Evolutionary conservation across 1,140 invertebrate genomes (phyloP), one percentile per base, ranked within the genome.

Genomic region (Globodera rostochiensis): DNA sequence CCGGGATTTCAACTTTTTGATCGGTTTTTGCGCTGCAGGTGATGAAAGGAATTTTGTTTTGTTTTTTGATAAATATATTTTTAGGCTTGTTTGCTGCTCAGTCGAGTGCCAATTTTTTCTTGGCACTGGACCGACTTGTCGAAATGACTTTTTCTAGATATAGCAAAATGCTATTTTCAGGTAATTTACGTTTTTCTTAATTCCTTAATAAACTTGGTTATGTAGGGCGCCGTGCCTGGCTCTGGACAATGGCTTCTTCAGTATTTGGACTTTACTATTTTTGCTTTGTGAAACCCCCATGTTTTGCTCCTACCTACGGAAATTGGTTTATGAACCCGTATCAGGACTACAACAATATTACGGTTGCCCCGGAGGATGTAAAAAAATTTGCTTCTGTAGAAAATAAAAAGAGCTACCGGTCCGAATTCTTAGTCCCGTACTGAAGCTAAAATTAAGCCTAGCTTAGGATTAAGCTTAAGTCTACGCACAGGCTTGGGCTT

Each of bases 241-340:
- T 75, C 47, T 75, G 45, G 25, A 75, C 64, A 47, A 60, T 50
- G 36, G 53, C 47, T 19, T 75, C 74, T 46, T 57, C 64, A 13
- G 13, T 49, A 15, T 75, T 53, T 45, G 53, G 50, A 13, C 3
- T 75, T 75, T 75, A 75, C 64, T 75, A 75, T 75, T 75, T 75
- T 21, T 53, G 53, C 36, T 50, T 25, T 45, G 74, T 75, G 45
- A 75, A 75, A 36, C 74, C 74, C 9, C 25, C 74, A 47, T 45
- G 36, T 46, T 75, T 57, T n/a, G 25, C 53, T 45, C 53, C 50
- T 47, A 25, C 64, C 45, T 75, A 53, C 64, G 45, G 53, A 25
- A 75, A 75, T 75, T 75, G 74, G 74, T 75, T 75, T 19, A 13
- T 75, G 45, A 75, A 75, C 36, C 74, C 74, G 73, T 75, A 19